A percentile compares a stretch with the other conserved stretches of the same genome.
Evolutionary conservation across 2,888 invertebrate species (phyloP).

Genomic region (Stratiomys singularior): DNA sequence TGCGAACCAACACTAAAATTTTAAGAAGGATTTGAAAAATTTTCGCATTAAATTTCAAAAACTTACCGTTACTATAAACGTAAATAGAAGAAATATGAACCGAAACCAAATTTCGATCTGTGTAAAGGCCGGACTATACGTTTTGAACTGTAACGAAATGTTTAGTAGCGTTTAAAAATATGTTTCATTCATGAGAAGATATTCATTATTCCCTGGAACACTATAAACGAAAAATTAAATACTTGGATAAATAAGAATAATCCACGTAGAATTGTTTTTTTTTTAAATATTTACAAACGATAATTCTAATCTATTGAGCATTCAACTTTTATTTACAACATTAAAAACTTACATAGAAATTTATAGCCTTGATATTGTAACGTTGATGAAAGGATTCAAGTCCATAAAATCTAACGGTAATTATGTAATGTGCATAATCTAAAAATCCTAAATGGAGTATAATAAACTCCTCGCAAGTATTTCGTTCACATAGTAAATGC

Average conservation of each 20-base stretch:
- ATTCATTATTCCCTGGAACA: no score
- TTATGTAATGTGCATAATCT: slow-evolving; percentile 87
- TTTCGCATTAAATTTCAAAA: background rate
- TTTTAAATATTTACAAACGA: no score
- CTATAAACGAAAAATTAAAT: no score
- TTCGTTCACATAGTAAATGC: slow-evolving; percentile 82
- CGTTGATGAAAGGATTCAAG: slow-evolving; percentile 85
- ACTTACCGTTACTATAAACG: slow-evolving; percentile 89
- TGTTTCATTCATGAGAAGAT: no score
- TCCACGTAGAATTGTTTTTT: no score
- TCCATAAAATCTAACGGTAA: slow-evolving; percentile 85
- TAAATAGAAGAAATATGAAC: slow-evolving; percentile 88
- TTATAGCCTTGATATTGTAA: slow-evolving; percentile 84
- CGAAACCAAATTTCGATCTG: slow-evolving; percentile 98
- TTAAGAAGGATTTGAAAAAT: background rate
- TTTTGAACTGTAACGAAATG: slow-evolving; percentile 82
- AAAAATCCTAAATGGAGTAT: slow-evolving; percentile 89
- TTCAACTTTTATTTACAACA: background rate
- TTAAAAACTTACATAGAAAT: slow-evolving; percentile 79
- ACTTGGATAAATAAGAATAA: no score
- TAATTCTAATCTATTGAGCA: no score
- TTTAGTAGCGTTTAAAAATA: slow-evolving; percentile 14
- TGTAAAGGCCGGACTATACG: slow-evolving; percentile 95
- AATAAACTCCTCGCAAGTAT: slow-evolving; percentile 87
- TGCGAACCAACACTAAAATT: slow-evolving; percentile 87